Conservation (phyloP, 2,888 invertebrate genomes). For the Pasiphila rectangulata region DNA sequence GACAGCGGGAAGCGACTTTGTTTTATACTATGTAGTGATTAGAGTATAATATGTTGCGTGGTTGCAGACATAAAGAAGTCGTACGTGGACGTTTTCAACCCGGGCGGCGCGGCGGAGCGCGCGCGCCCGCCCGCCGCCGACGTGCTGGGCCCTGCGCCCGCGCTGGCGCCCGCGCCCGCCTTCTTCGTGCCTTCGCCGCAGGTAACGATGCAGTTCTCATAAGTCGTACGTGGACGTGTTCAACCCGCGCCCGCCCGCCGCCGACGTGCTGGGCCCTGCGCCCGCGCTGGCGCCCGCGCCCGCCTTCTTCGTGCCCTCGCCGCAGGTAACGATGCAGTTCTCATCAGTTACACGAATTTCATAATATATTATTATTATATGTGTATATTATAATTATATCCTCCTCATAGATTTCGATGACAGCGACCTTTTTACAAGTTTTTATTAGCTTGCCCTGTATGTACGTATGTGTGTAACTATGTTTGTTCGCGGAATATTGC, state of each 20-base stretch:
- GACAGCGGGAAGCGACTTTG: no score
- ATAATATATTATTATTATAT: no score
- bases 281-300: slow-evolving; percentile 68
- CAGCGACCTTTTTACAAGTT: no score
- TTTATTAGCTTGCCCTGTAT: no score
- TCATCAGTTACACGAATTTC: slow-evolving; percentile 94
- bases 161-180: slow-evolving; percentile 54
- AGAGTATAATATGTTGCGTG: neutral
- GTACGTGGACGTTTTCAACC: slow-evolving; percentile 95
- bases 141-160: slow-evolving; percentile 65
- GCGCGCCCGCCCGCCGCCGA: slow-evolving; percentile 55
- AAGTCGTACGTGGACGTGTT: slow-evolving; percentile 95
- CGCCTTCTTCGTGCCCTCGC: slow-evolving; percentile 31
- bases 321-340: neutral
- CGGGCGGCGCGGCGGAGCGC: slow-evolving; percentile 75
- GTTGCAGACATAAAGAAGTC: slow-evolving; percentile 88
- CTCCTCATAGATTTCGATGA: no score
- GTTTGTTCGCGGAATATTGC: no score
- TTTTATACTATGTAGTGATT: no score
- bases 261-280: slow-evolving; percentile 50
- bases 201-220: slow-evolving; percentile 1
- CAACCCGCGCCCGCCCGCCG: slow-evolving; percentile 82
- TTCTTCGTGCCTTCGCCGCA: slow-evolving; percentile 46
- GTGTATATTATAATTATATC: no score
- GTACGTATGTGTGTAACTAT: no score